phyloP scores from a whole-genome alignment of 37 sponge, comb jelly and placozoan genomes.

The Mnemiopsis leidyi region DNA sequence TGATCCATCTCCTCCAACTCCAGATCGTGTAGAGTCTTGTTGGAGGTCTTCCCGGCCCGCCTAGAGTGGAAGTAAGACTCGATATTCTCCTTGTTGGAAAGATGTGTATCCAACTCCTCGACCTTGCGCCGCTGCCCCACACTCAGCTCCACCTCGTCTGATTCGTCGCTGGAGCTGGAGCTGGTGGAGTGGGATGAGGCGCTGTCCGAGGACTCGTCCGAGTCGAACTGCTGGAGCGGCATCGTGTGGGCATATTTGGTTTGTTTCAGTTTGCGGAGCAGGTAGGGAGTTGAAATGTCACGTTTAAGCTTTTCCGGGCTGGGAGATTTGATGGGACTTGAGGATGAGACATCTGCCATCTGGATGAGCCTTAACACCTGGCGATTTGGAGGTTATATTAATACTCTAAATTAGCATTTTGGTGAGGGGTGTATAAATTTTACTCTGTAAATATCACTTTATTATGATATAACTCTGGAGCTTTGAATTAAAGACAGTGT shows the following conservation, averaged over 20 bases:
- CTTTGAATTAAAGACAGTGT: no score
- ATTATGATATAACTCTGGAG: no score
- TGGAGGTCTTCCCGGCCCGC: conserved; percentile 8
- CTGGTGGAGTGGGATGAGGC: background rate
- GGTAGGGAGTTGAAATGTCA: conserved; percentile 49
- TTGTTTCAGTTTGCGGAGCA: conserved; percentile 40
- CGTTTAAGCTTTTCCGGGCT: conserved; percentile 55
- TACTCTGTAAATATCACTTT: no score
- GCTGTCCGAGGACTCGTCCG: background rate
- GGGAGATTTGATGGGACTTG: conserved; percentile 40
- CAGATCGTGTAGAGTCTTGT: conserved; percentile 60
- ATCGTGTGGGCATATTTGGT: conserved; percentile 59
- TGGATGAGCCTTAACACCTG: no score
- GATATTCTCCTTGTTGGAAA: conserved; percentile 33
- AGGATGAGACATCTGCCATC: no score
- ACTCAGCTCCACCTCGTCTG: conserved; percentile 54
- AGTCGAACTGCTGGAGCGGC: conserved; percentile 19
- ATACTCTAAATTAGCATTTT: no score
- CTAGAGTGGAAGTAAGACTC: conserved; percentile 55
- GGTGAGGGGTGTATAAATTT: no score
- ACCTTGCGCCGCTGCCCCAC: conserved; percentile 48
- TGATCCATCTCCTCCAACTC: conserved; percentile 60
- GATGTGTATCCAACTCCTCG: background rate
- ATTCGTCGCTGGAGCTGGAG: background rate
- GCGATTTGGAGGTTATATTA: no score